Evolutionary conservation across 1,140 invertebrate genomes (phyloP), one percentile per base, ranked within the genome.

Genomic region (Trialeurodes vaporariorum): DNA sequence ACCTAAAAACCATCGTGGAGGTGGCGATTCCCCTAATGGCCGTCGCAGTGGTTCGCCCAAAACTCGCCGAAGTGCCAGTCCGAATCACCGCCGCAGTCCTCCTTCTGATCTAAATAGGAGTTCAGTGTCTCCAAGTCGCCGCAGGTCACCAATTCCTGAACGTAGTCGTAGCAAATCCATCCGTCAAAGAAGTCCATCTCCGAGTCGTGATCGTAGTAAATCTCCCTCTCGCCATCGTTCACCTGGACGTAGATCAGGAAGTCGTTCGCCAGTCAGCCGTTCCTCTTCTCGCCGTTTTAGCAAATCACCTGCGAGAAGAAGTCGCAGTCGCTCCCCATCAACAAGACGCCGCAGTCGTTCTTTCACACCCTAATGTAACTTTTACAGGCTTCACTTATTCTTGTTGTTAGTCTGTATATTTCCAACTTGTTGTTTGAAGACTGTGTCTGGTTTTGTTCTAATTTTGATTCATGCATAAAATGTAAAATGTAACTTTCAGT

Each of bases 271-370:
- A n/a, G n/a, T n/a, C n/a, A n/a, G n/a, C 5, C 34, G 34, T 17
- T 49, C 34, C 17, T 49, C 34, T 49, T 49, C 34, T 17, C 5
- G 34, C 5, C 34, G 34, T 49, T 9, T 17, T 5, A 67, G 66
- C 25, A 17, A 65, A 40, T 65, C 67, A 2, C 40, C 65, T 23
- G 59, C 25, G 12, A 49, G 58, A 22, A 61, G 26, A 24, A 60
- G 26, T 26, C 5, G 34, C 40, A 70, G 63, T 67, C 59, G 66
- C 17, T 67, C 66, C 2, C 66, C 66, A 1, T 40, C 22, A 27
- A 5, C 34, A 9, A 5, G 34, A 17, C 34, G 34, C 17, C 34
- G 34, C 34, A 49, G 34, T 17, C 34, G 34, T 49, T 49, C 34
- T 17, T 49, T 49, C 17, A 9, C 34, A 9, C 17, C 34, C 17